Base-by-base conservation (phyloP, 1,140 invertebrate species). In the Ectropis grisescens region DNA sequence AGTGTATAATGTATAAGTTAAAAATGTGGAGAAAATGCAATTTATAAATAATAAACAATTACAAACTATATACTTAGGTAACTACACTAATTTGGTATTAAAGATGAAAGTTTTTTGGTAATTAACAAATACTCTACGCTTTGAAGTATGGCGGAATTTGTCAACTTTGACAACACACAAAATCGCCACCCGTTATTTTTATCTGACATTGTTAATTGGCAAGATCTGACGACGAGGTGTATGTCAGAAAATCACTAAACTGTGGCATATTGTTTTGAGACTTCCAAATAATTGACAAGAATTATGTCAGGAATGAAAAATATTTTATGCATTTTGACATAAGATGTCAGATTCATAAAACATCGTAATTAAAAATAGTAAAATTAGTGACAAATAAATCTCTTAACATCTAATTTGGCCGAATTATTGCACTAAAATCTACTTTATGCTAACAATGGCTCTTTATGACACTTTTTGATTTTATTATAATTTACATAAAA, bases 321-420 rank as follows among this genome's bases (percentile, higher is more conserved):
- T 19, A 31, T 11, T 16, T 15, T 19, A 4, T 31, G 13, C 13
- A 9, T 10, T 13, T 2, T 5, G 11, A 19, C 29, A 31, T 11
- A 16, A 31, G 10, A 2, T 13, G 7, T 1, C 13, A 10, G 11
- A 31, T 14, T 31, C 10, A 6, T 2, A 10, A 15, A 19, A 8
- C 7, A 31, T 10, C n/a, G n/a, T n/a, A n/a, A n/a, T n/a, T n/a
- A n/a, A 10, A 32, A 16, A 32, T 16, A 32, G n/a, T 32, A 32
- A 22, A 19, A 32, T 19, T 19, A 19, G n/a, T n/a, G n/a, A n/a
- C n/a, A n/a, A n/a, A n/a, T n/a, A 4, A 19, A 19, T 10, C n/a
- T 13, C 11, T 24, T 33, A 24, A 24, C 7, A 24, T 22, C 16
- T 33, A 33, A 24, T 33, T 33, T 33, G 31, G 31, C 31, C 31